A percentile compares a stretch with the other conserved stretches of the same genome.
Conservation (phyloP, 92 coral and sea anemone species). For the Epizoanthus ramosus region DNA sequence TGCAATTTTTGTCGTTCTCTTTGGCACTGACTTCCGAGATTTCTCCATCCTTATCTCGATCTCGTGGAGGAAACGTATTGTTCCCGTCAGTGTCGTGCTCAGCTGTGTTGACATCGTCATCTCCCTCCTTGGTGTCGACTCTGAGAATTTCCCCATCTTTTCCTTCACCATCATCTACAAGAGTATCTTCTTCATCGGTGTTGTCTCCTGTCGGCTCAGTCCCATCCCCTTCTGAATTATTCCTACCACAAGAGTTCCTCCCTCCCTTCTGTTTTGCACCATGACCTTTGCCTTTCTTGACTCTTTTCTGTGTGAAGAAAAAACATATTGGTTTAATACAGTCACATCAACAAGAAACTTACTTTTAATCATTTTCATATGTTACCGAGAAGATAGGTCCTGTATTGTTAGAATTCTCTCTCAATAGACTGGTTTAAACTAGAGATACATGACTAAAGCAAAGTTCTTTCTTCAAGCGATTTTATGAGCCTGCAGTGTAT, state of each 20-base stretch:
- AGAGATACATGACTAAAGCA: too few relatives aligned
- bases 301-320: conserved; percentile 13
- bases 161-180: conserved; percentile 12
- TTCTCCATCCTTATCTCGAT: background rate
- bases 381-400: too few relatives aligned
- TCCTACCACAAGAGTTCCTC: background rate
- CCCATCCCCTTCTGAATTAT: conserved; percentile 27
- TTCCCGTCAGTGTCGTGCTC: background rate
- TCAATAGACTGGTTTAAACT: too few relatives aligned
- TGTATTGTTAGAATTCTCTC: too few relatives aligned
- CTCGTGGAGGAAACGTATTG: background rate
- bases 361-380: background rate
- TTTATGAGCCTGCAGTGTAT: too few relatives aligned
- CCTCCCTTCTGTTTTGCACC: conserved; percentile 1
- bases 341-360: too few relatives aligned
- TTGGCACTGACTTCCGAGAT: background rate
- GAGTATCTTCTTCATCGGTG: background rate
- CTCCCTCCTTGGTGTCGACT: conserved; percentile 36
- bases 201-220: conserved; percentile 5
- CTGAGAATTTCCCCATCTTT: conserved; percentile 32
- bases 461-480: too few relatives aligned
- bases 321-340: background rate
- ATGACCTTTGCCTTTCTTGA: conserved; percentile 10
- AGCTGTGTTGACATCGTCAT: conserved; percentile 3
- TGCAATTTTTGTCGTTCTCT: background rate